Conservation (phyloP, 2,113 vertebrate species). For the Emydocephalus ijimae region DNA sequence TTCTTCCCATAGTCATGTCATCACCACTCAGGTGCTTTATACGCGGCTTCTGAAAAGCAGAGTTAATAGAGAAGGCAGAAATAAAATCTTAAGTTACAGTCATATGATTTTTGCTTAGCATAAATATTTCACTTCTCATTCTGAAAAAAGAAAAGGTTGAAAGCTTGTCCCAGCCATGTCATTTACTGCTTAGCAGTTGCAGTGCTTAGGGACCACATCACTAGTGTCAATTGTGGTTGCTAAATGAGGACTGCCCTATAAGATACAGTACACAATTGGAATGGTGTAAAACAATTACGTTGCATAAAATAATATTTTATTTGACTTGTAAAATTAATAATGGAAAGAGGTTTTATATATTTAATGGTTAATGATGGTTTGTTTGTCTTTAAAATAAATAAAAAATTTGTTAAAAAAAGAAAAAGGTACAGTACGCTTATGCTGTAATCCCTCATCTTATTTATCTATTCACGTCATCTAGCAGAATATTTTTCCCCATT, state of each 20-base stretch:
- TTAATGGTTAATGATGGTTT: too few species aligned
- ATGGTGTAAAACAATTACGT: too few species aligned
- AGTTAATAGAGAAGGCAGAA: background rate
- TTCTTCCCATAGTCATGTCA: background rate
- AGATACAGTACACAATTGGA: too few species aligned
- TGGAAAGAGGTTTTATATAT: too few species aligned
- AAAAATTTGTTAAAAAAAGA: too few species aligned
- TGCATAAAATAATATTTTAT: too few species aligned
- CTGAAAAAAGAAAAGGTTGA: background rate
- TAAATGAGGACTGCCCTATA: background rate
- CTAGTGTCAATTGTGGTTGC: background rate
- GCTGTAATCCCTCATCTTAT: background rate
- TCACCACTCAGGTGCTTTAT: background rate
- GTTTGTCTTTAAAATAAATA: too few species aligned
- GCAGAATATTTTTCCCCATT: background rate
- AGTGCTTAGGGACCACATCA: background rate
- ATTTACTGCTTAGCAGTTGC: background rate
- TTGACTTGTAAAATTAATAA: too few species aligned
- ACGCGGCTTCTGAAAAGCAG: background rate
- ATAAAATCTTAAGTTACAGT: background rate
- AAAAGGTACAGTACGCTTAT: background rate
- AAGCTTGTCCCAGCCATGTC: background rate
- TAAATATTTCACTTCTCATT: background rate
- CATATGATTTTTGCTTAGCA: background rate
- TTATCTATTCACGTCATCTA: background rate